A percentile compares a stretch with the other conserved stretches of the same genome.
Conservation (phyloP, 2,113 vertebrate genomes). For the Dipodomys ordii region DNA sequence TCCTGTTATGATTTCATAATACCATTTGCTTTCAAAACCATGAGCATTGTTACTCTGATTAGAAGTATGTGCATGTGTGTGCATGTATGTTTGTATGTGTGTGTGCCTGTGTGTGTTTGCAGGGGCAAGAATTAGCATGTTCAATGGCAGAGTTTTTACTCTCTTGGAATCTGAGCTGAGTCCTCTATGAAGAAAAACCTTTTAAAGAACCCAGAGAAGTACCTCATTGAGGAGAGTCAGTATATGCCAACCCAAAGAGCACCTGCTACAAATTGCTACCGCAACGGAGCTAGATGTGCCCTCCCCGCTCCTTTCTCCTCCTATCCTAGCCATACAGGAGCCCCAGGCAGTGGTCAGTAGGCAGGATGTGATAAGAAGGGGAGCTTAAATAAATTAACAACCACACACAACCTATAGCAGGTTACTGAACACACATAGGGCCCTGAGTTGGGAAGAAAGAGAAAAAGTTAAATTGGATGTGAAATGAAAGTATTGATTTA, state of each 20-base stretch:
- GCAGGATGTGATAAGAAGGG: neutral
- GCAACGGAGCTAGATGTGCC: rapidly evolving
- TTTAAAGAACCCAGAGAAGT: neutral
- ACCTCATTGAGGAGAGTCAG: neutral
- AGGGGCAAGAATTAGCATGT: neutral
- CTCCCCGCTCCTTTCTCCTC: neutral
- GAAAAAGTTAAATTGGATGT: slow-evolving; percentile 77
- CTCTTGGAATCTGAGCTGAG: neutral
- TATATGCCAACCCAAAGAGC: neutral
- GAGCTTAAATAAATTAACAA: slow-evolving; percentile 51
- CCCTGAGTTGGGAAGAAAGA: slow-evolving; percentile 43
- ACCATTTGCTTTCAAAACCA: neutral
- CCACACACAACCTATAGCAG: neutral
- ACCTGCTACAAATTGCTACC: neutral
- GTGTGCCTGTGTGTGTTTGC: too few relatives aligned
- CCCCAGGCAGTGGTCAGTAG: neutral
- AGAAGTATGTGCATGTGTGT: neutral
- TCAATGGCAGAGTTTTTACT: neutral
- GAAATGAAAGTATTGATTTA: slow-evolving; percentile 82
- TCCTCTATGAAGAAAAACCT: too few relatives aligned
- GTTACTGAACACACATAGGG: neutral
- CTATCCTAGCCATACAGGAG: neutral
- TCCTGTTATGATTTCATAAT: slow-evolving; percentile 4
- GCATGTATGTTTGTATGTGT: too few relatives aligned
- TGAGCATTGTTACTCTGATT: neutral